Evolutionary conservation across 1,140 invertebrate genomes (phyloP), one percentile per base, ranked within the genome.

Genomic region (Yoshiicerus persimilis): DNA sequence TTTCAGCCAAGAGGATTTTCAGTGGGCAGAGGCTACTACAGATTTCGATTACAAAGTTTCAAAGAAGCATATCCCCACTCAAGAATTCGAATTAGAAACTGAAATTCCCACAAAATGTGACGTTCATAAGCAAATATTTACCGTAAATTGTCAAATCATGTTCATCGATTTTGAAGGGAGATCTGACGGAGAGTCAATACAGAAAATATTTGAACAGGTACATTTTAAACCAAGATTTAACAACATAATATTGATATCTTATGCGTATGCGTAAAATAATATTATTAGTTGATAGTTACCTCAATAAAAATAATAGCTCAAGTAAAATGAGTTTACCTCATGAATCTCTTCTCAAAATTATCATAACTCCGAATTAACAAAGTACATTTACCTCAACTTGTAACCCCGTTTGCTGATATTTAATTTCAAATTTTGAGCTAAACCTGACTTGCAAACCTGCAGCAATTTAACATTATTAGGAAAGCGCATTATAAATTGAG

Each of bases 151-250:
- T 30, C 95, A 95, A 91, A 95, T 99, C 3, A 96, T 97, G 88
- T 99, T 97, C 91, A 99, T 99, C 87, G 99, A 99, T 93, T 99
- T 99, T 92, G 99, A 99, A 92, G 99, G 99, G 6, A 94, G 98
- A 66, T 99, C 98, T 0, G 99, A 99, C 93, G 98, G 98, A 0
- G 98, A 99, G 93, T 99, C 98, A 0, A 94, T 99, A 88, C 95
- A 97, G 86, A 98, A 98, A 92, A 97, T 99, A 86, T 93, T 99
- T 0, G 94, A 95, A 8, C 95, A 99, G 90, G 94, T 95, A 16
- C n/a, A n/a, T n/a, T n/a, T n/a, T n/a, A n/a, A n/a, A n/a, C n/a
- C 92, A 66, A 92, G 95, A 32, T 93, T 92, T 20, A 92, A 84
- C 23, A 41, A 6, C 13, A 8, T 41, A 41, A 41, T 41, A 41